These are phyloP conservation scores for Scomber scombrus DNA, from an alignment of 2,113 vertebrate genomes.

Conservation along the genomic window DNA sequence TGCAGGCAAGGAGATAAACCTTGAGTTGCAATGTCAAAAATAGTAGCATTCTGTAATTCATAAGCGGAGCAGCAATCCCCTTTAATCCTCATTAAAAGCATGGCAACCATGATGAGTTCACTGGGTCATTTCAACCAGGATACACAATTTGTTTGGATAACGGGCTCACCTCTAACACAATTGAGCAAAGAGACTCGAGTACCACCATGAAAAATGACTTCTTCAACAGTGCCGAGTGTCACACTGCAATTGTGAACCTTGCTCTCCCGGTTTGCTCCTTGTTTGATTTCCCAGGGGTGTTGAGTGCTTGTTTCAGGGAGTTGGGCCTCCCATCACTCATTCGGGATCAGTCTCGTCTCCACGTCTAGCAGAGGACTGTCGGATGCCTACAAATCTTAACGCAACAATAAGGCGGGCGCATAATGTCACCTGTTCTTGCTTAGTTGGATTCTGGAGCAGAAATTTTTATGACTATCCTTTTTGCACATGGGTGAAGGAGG, in stretches of 20 bases:
- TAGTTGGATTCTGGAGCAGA: constrained; percentile 30
- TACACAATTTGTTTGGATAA: constrained; percentile 32
- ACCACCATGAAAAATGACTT: constrained; percentile 67
- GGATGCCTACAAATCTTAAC: constrained; percentile 44
- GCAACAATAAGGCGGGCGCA: constrained; percentile 32
- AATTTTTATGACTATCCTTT: constrained; percentile 25
- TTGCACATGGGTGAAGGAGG: neutral
- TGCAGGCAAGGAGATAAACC: neutral
- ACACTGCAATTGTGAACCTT: constrained; percentile 62
- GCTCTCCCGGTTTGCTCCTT: constrained; percentile 56
- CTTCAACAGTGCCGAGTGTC: constrained; percentile 56
- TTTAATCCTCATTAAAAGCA: constrained; percentile 60
- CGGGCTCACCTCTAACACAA: constrained; percentile 8
- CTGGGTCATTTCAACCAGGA: constrained; percentile 30
- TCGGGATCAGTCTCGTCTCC: constrained; percentile 30
- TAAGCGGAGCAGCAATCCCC: constrained; percentile 30
- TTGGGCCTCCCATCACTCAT: constrained; percentile 64
- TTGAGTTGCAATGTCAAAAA: constrained; percentile 19
- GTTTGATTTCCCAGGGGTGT: constrained; percentile 83
- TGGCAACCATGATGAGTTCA: constrained; percentile 23
- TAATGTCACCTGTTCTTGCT: constrained; percentile 3
- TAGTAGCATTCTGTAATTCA: constrained; percentile 20
- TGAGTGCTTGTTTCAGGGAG: constrained; percentile 57
- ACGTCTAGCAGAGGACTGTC: constrained; percentile 16
- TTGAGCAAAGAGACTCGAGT: constrained; percentile 15